A percentile compares a stretch with the other conserved stretches of the same genome.
Evolutionary conservation across 2,113 vertebrate species (phyloP).

Genomic region (Hydropotes inermis): DNA sequence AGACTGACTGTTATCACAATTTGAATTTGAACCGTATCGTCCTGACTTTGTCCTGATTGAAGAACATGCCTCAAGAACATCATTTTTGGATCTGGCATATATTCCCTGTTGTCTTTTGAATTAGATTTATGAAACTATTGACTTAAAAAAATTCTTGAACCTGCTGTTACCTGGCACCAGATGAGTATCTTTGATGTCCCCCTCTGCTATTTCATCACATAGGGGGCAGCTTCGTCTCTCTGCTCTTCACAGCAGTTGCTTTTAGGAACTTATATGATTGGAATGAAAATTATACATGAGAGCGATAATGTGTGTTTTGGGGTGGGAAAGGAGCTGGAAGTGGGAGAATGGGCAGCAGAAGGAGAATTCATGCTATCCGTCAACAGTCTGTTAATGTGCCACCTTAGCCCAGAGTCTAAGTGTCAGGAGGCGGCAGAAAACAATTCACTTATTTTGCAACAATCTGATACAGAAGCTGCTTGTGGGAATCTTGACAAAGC

Average conservation of each 20-base stretch:
- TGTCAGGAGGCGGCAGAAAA: not conserved
- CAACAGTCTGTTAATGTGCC: not conserved
- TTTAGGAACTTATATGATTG: not conserved
- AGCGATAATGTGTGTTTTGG: not conserved
- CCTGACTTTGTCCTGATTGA: not conserved
- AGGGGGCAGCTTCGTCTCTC: not conserved
- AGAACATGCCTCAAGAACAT: not conserved
- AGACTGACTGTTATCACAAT: not conserved
- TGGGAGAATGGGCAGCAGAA: not conserved
- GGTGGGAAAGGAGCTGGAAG: not conserved
- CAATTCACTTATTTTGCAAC: not conserved
- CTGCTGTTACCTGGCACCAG: not conserved
- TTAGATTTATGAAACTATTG: not conserved
- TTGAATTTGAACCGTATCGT: not conserved
- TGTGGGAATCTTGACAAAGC: constrained; percentile 16
- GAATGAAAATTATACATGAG: not conserved
- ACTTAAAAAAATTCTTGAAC: not conserved
- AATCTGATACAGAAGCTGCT: not conserved
- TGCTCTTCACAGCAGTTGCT: not conserved
- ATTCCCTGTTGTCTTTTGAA: not conserved
- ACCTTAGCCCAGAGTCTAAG: not conserved
- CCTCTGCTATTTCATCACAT: not conserved
- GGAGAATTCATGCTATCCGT: not conserved
- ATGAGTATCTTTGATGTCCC: not conserved
- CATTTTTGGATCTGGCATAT: not conserved